Evolutionary conservation across 2,888 invertebrate species (phyloP), one percentile per base, ranked within the genome.

Genomic region (Gymnocheta viridis): DNA sequence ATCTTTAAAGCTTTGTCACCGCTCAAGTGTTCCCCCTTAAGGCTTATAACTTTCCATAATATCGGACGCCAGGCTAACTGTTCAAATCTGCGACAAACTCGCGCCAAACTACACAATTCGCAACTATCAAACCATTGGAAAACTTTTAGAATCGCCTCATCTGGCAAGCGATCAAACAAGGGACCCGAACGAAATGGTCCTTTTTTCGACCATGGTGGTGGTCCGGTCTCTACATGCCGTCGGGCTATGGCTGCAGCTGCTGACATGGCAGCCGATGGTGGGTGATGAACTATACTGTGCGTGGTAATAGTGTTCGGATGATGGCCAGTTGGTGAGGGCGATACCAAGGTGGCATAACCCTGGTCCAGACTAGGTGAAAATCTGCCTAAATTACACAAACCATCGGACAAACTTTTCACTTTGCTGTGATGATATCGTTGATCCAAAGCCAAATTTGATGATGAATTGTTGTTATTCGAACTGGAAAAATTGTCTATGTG

Each of bases 281-380:
- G 86, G 66, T 87, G 87, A 76, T 87, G 87, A 4, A 87, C 87
- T 69, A 87, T 86, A 74, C 85, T 86, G 64, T 88, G 87, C 0
- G 87, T 87, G 29, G 87, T 88, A 56, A 87, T 87, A 2, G 87
- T 86, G 27, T 86, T 88, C 44, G 86, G 88, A 85, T 90, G 91
- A 72, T 90, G 90, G 19, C 90, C 90, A 0, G 91, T 91, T 4
- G 93, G 93, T 87, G 93, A 93, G 56, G 94, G 93, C 22, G 94
- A 93, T 0, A 96, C 95, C 78, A 96, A 92, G 7, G 96, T 96
- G 88, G 96, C 96, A 92, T 96, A 96, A 1, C 96, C 96, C 91
- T 96, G 96, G 91, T 96, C 96, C 49, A 96, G 92, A 88, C 94
- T 95, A 51, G 96, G 95, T 88, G 94, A 94, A 85, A 93, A 93